Conservation (phyloP, 2,888 invertebrate species). For the Cephonodes hylas region DNA sequence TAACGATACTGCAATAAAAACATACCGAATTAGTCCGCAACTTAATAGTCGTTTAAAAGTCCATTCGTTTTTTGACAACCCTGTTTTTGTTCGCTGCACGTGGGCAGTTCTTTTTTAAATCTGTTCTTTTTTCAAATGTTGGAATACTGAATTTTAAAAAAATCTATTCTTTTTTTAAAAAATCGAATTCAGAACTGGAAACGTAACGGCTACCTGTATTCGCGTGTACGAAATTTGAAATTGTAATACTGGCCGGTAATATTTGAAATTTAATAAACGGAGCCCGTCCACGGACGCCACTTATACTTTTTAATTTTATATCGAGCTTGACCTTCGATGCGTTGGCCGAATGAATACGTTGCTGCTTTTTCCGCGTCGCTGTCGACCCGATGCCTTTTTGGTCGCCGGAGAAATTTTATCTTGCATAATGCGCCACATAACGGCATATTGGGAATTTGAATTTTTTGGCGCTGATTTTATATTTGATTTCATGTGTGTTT, state of each 20-base stretch:
- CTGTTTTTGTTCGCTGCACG: slow-evolving; percentile 5
- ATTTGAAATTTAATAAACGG: slow-evolving; percentile 78
- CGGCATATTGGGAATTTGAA: slow-evolving; percentile 25
- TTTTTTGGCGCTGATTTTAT: slow-evolving; percentile 21
- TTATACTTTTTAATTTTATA: slow-evolving; percentile 81
- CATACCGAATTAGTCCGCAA: not conserved
- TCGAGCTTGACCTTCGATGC: slow-evolving; percentile 73
- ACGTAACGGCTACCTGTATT: slow-evolving; percentile 17
- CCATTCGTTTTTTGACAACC: slow-evolving; percentile 9
- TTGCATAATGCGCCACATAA: slow-evolving; percentile 35
- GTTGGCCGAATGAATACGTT: slow-evolving; percentile 70
- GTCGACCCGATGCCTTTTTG: slow-evolving; percentile 51
- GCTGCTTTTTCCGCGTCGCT: slow-evolving; percentile 46
- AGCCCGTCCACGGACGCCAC: slow-evolving; percentile 52
- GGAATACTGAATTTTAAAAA: slow-evolving; percentile 9
- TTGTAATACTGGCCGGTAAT: slow-evolving; percentile 71
- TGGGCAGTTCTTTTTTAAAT: slow-evolving; percentile 4
- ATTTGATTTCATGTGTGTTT: slow-evolving; percentile 26
- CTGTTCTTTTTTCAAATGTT: slow-evolving; percentile 5
- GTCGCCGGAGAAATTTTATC: slow-evolving; percentile 31
- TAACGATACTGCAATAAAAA: not conserved
- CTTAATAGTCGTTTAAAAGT: slow-evolving; percentile 6
- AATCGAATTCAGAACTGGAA: slow-evolving; percentile 10
- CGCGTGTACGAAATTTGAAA: slow-evolving; percentile 60
- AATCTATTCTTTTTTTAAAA: not conserved